These are phyloP conservation scores for Coenonympha arcania DNA, from an alignment of 2,888 invertebrate genomes.

Conservation along the genomic window DNA sequence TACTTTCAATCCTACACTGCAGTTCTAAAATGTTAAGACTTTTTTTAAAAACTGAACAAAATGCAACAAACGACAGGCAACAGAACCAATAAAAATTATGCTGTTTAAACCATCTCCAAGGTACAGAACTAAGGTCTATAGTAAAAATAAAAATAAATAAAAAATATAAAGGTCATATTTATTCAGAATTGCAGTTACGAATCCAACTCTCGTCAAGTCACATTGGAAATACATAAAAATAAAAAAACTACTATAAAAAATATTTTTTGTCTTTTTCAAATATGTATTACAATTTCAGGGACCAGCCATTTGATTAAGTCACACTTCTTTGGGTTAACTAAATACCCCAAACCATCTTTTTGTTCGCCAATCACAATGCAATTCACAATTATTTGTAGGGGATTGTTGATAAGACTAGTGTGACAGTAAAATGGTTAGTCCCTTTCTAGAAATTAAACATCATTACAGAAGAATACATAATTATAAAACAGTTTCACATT, in stretches of 20 bases:
- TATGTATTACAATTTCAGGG: conserved; percentile 13
- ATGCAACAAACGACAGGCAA: conserved; percentile 30
- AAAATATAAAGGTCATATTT: conserved; percentile 51
- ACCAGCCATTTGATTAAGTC: neutral
- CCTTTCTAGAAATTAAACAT: neutral
- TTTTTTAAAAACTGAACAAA: too few species aligned
- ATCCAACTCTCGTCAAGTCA: conserved; percentile 40
- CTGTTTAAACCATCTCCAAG: conserved; percentile 15
- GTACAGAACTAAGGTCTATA: conserved; percentile 16
- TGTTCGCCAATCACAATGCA: too few species aligned
- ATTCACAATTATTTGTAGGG: too few species aligned
- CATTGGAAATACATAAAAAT: conserved; percentile 53
- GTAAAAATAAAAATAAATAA: conserved; percentile 38
- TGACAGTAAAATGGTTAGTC: neutral
- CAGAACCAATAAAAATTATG: too few species aligned
- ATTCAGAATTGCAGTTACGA: conserved; percentile 47
- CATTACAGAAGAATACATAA: too few species aligned
- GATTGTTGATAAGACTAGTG: too few species aligned
- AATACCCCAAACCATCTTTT: too few species aligned
- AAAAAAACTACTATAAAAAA: conserved; percentile 58
- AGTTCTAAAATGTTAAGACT: too few species aligned
- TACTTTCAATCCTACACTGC: too few species aligned
- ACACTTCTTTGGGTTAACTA: neutral
- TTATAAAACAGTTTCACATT: too few species aligned
- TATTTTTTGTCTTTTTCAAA: conserved; percentile 53